Evolutionary conservation across 2,888 invertebrate genomes (phyloP).

Genomic region (Cosmia trapezina): DNA sequence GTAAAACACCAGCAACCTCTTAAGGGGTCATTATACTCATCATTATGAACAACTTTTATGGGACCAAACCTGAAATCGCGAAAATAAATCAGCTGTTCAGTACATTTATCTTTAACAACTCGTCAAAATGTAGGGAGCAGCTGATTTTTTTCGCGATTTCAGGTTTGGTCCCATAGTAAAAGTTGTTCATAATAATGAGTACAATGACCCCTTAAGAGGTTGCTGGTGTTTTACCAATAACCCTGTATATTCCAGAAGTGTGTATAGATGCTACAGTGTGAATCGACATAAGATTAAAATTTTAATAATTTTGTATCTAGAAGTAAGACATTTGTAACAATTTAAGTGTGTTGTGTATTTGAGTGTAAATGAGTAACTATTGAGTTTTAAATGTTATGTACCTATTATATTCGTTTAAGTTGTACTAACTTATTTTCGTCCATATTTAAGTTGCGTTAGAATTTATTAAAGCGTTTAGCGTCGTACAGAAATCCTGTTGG

Average conservation of each 20-base stretch:
- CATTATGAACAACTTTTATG: too few species aligned
- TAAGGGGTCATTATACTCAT: too few species aligned
- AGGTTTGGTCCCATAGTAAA: too few species aligned
- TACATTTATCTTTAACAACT: too few species aligned
- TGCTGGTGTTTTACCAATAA: too few species aligned
- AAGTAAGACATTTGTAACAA: slow-evolving; percentile 64
- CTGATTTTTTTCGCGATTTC: too few species aligned
- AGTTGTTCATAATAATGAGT: too few species aligned
- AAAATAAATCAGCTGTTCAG: too few species aligned
- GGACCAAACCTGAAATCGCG: too few species aligned
- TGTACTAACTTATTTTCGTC: slow-evolving; percentile 72
- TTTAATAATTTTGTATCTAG: slow-evolving; percentile 70
- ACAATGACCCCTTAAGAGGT: too few species aligned
- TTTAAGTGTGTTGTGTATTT: slow-evolving; percentile 68
- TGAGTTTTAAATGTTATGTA: slow-evolving; percentile 62
- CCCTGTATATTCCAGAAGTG: slow-evolving; percentile 15
- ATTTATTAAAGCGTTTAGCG: slow-evolving; percentile 46
- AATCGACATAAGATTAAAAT: slow-evolving; percentile 48
- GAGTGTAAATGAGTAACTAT: slow-evolving; percentile 64
- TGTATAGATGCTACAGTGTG: slow-evolving; percentile 23
- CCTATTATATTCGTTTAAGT: slow-evolving; percentile 60
- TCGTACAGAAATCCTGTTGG: slow-evolving; percentile 50
- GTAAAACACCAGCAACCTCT: too few species aligned
- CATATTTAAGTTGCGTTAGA: slow-evolving; percentile 63
- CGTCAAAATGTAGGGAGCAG: too few species aligned